These are phyloP conservation scores for Gobio occitaniae DNA, from an alignment of 2,797 vertebrate species.

Conservation along the genomic window DNA sequence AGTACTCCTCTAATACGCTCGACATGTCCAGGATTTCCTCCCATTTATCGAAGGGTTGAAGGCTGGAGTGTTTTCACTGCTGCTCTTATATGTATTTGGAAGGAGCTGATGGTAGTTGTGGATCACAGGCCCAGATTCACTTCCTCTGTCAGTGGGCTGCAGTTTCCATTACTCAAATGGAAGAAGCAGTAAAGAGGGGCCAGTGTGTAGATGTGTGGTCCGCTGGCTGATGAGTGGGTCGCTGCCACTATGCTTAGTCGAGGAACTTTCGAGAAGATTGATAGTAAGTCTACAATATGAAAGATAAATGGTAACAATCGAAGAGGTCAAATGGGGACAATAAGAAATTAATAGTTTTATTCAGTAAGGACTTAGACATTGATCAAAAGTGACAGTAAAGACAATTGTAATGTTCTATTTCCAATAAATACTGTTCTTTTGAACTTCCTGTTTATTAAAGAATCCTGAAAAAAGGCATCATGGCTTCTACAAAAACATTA, in stretches of 20 bases:
- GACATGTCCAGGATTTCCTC: conserved; percentile 81
- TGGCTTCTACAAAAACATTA: not conserved
- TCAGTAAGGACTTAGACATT: too few relatives aligned
- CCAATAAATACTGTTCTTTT: too few relatives aligned
- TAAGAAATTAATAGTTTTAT: too few relatives aligned
- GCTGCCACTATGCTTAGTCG: not conserved
- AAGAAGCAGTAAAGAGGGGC: conserved; percentile 79
- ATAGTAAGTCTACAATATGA: not conserved
- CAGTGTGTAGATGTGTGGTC: conserved; percentile 79
- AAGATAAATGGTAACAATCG: not conserved
- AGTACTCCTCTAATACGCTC: conserved; percentile 77
- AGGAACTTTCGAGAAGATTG: not conserved
- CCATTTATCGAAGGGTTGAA: conserved; percentile 70
- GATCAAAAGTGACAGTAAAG: too few relatives aligned
- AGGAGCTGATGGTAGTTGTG: conserved; percentile 69
- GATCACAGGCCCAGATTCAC: conserved; percentile 70
- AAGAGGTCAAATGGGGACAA: not conserved
- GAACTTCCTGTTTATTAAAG: not conserved
- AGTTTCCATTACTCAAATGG: conserved; percentile 83
- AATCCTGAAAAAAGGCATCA: not conserved
- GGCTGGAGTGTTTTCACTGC: conserved; percentile 72
- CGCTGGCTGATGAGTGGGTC: conserved; percentile 61
- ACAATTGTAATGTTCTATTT: too few relatives aligned
- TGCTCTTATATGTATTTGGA: conserved; percentile 54
- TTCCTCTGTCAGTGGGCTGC: conserved; percentile 71